These are phyloP conservation scores for Lithophane semibrunnea DNA, from an alignment of 2,888 invertebrate genomes.

Conservation along the genomic window DNA sequence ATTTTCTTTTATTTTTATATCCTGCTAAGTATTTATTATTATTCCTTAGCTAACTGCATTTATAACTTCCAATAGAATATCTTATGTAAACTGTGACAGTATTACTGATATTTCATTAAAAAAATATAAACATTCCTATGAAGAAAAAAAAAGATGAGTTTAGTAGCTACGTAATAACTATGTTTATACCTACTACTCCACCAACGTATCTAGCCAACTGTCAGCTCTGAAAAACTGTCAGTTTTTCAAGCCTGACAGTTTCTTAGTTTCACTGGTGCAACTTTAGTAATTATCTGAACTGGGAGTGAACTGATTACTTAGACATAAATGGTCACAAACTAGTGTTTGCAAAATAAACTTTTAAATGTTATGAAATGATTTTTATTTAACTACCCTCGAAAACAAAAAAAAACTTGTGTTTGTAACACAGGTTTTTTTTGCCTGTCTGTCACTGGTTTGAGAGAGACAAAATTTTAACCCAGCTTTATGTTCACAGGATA, in stretches of 20 bases:
- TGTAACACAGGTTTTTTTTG: too few species aligned
- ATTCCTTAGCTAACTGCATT: conserved; percentile 40
- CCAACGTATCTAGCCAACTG: neutral
- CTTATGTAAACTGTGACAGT: conserved; percentile 12
- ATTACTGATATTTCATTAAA: neutral
- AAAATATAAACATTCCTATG: conserved; percentile 21
- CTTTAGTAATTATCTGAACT: conserved; percentile 26
- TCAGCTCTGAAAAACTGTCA: neutral
- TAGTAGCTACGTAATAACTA: neutral
- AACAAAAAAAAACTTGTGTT: neutral
- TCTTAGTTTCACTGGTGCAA: conserved; percentile 4
- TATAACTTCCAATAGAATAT: conserved; percentile 27
- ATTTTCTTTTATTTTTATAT: conserved; percentile 10
- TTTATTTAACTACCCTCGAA: conserved; percentile 30
- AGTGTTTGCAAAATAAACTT: conserved; percentile 60
- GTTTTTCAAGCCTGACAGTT: neutral
- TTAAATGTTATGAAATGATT: conserved; percentile 25
- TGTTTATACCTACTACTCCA: neutral
- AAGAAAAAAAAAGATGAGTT: conserved; percentile 10
- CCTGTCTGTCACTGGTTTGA: neutral
- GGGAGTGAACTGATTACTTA: conserved; percentile 50
- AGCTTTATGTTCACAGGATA: neutral
- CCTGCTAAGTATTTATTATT: neutral
- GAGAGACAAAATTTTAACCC: neutral
- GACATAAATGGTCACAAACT: conserved; percentile 52